phyloP scores from a whole-genome alignment of 53 echinoderm and acorn worm genomes.

The Hippasteria phrygiana region DNA sequence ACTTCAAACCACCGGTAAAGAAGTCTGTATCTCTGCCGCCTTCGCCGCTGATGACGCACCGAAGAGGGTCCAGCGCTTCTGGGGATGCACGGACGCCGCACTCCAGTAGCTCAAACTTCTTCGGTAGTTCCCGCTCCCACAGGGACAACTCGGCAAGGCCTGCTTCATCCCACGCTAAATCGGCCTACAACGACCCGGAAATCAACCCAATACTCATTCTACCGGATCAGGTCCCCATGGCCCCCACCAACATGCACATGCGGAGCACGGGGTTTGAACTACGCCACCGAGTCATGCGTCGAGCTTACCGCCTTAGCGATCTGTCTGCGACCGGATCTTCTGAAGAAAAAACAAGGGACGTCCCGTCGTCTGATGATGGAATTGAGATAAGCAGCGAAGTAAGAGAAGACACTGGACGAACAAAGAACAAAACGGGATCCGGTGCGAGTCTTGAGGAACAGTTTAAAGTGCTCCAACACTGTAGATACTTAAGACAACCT shows the following conservation, averaged over 20 bases:
- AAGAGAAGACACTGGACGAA: not conserved
- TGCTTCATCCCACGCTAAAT: not conserved
- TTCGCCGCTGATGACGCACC: not conserved
- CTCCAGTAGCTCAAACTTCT: not conserved
- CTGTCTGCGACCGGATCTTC: not conserved
- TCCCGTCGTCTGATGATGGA: not conserved
- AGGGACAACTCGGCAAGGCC: not conserved
- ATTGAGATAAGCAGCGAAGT: not conserved
- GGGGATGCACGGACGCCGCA: not conserved
- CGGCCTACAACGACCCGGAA: constrained; percentile 31
- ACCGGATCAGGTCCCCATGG: constrained; percentile 1
- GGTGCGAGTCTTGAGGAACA: constrained; percentile 30
- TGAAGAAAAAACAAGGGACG: not conserved
- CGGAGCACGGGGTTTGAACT: constrained; percentile 33
- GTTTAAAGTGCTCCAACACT: constrained; percentile 33
- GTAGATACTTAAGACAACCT: constrained; percentile 39
- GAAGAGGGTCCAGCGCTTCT: not conserved
- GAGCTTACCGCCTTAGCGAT: constrained; percentile 40
- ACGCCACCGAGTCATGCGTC: constrained; percentile 39
- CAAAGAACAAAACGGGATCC: not conserved
- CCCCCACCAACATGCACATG: constrained; percentile 43
- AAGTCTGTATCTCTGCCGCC: constrained; percentile 14
- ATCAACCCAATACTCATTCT: constrained; percentile 40
- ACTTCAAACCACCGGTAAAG: not conserved
- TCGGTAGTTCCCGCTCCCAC: not conserved